Conservation (phyloP, 2,888 invertebrate species). For the Toxonevra muliebris region DNA sequence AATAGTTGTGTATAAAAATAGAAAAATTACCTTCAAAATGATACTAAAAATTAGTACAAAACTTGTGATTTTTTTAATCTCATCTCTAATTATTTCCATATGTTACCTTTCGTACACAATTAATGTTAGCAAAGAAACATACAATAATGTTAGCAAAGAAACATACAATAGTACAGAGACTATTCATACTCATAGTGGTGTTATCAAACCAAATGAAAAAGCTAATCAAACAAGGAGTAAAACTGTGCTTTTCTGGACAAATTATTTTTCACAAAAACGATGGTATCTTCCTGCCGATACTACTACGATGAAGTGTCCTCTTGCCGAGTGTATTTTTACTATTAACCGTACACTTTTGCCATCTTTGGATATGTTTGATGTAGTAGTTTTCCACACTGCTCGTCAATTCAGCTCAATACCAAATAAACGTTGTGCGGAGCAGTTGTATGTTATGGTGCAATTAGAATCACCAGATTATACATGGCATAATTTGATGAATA, state of each 20-base stretch:
- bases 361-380: constrained; percentile 64
- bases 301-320: constrained; percentile 53
- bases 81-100: too few species aligned
- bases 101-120: too few species aligned
- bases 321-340: constrained; percentile 65
- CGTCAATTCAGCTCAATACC: constrained; percentile 61
- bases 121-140: too few species aligned
- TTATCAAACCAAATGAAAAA: too few species aligned
- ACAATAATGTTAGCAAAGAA: too few species aligned
- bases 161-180: too few species aligned
- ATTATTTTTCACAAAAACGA: constrained; percentile 50
- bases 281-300: constrained; percentile 51
- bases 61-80: too few species aligned
- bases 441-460: constrained; percentile 66
- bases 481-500: constrained; percentile 50
- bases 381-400: constrained; percentile 67
- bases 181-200: too few species aligned
- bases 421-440: constrained; percentile 53
- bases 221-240: too few species aligned
- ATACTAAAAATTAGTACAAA: too few species aligned
- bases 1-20: too few species aligned
- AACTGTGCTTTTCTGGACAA: constrained; percentile 50
- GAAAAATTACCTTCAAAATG: too few species aligned
- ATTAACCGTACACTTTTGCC: constrained; percentile 54
- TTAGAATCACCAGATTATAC: constrained; percentile 64